Evolutionary conservation across 2,888 invertebrate genomes (phyloP).

Genomic region (Microdon myrmicae): DNA sequence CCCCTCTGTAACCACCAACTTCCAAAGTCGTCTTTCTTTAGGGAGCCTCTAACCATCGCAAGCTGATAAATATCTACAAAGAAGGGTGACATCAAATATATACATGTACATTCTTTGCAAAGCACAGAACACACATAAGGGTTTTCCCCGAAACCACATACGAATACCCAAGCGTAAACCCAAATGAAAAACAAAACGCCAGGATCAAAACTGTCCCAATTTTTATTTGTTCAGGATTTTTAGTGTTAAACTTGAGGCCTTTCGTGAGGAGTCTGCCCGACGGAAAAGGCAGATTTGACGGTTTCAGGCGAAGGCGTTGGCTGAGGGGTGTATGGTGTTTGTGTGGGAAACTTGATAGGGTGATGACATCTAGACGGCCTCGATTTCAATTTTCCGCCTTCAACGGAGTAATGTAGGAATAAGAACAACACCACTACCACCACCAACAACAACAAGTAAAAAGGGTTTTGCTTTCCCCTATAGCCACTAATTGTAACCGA

Average conservation of each 20-base stretch:
- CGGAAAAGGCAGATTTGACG: slow-evolving; percentile 5
- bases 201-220: slow-evolving; percentile 44
- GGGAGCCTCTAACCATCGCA: slow-evolving; percentile 16
- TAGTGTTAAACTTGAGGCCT: slow-evolving; percentile 14
- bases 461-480: not conserved
- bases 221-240: slow-evolving; percentile 42
- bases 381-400: slow-evolving; percentile 39
- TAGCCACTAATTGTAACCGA: not conserved
- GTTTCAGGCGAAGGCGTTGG: no score
- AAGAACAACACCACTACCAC: no score
- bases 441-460: slow-evolving; percentile 10
- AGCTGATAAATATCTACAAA: slow-evolving; percentile 19
- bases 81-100: slow-evolving; percentile 14
- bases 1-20: no score
- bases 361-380: slow-evolving; percentile 50
- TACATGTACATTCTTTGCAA: slow-evolving; percentile 1
- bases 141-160: no score
- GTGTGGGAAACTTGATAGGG: slow-evolving; percentile 49
- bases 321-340: no score
- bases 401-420: slow-evolving; percentile 21
- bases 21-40: slow-evolving; percentile 16
- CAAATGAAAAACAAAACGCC: slow-evolving; percentile 21
- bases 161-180: slow-evolving; percentile 1
- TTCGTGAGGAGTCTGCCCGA: not conserved
- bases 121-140: no score